Conservation (phyloP, 2,888 invertebrate genomes). For the Drosophila monieri region DNA sequence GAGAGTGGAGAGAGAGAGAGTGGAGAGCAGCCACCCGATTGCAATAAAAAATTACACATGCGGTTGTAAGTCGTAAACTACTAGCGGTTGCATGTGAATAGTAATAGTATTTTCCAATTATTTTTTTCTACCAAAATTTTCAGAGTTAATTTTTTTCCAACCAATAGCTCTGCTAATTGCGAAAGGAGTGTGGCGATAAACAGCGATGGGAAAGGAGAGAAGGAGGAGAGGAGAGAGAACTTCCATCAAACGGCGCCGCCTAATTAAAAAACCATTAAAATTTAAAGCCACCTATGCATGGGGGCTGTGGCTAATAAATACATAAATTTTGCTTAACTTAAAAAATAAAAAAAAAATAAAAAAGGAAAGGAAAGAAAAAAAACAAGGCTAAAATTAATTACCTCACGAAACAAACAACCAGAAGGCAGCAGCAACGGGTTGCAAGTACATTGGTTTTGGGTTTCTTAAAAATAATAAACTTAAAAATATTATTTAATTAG, state of each 20-base stretch:
- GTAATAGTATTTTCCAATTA: background rate
- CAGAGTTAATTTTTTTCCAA: background rate
- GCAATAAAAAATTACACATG: slow-evolving; percentile 65
- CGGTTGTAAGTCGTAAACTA: slow-evolving; percentile 66
- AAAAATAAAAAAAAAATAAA: slow-evolving; percentile 16
- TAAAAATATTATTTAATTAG: background rate
- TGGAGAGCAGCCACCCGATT: too few relatives aligned
- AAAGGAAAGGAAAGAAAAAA: slow-evolving; percentile 25
- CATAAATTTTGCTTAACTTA: slow-evolving; percentile 66
- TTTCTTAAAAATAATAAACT: background rate
- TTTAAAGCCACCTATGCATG: slow-evolving; percentile 64
- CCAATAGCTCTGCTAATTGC: slow-evolving; percentile 19
- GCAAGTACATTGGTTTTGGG: slow-evolving; percentile 37
- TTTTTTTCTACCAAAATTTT: background rate
- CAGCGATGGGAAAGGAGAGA: slow-evolving; percentile 9
- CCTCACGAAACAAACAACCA: slow-evolving; percentile 60
- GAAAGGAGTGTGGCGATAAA: background rate
- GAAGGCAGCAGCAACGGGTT: slow-evolving; percentile 10
- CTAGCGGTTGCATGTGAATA: slow-evolving; percentile 27
- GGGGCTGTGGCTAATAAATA: slow-evolving; percentile 62
- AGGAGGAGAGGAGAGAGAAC: background rate
- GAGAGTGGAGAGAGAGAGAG: slow-evolving; percentile 22
- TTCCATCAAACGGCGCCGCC: slow-evolving; percentile 67
- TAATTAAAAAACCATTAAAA: slow-evolving; percentile 77
- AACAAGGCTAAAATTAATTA: slow-evolving; percentile 72